Conservation (phyloP, 2,888 invertebrate species). For the Melanostoma mellinum region DNA sequence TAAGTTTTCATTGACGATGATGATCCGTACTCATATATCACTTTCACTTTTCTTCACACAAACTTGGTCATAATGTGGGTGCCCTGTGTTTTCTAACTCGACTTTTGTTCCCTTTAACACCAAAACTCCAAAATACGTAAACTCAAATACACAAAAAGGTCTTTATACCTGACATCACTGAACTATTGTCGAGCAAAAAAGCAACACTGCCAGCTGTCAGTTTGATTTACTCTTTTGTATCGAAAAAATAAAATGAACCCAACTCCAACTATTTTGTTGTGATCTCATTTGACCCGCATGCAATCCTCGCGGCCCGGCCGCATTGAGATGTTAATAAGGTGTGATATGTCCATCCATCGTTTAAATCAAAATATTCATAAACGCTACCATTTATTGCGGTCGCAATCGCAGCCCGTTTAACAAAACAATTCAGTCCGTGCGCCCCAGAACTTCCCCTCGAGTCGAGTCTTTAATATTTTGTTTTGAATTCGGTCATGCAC, state of each 20-base stretch:
- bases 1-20: slow-evolving; percentile 44
- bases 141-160: slow-evolving; percentile 6
- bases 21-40: slow-evolving; percentile 54
- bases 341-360: slow-evolving; percentile 57
- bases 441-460: slow-evolving; percentile 55
- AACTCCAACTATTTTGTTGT: slow-evolving; percentile 25
- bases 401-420: slow-evolving; percentile 56
- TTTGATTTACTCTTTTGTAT: not conserved
- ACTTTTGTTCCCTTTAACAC: slow-evolving; percentile 53
- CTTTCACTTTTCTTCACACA: slow-evolving; percentile 55
- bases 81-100: slow-evolving; percentile 43
- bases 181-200: slow-evolving; percentile 44
- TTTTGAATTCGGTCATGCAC: slow-evolving; percentile 58
- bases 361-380: slow-evolving; percentile 60
- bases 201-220: slow-evolving; percentile 21
- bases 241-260: not conserved
- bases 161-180: slow-evolving; percentile 43
- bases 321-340: slow-evolving; percentile 68
- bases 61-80: slow-evolving; percentile 29
- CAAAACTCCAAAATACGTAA: slow-evolving; percentile 40
- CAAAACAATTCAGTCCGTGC: slow-evolving; percentile 49
- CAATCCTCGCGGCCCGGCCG: slow-evolving; percentile 18
- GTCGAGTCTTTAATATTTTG: slow-evolving; percentile 22
- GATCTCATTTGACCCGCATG: slow-evolving; percentile 46
- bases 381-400: slow-evolving; percentile 52